These are phyloP conservation scores for Eurois occulta DNA, from an alignment of 2,888 invertebrate genomes.

Conservation along the genomic window DNA sequence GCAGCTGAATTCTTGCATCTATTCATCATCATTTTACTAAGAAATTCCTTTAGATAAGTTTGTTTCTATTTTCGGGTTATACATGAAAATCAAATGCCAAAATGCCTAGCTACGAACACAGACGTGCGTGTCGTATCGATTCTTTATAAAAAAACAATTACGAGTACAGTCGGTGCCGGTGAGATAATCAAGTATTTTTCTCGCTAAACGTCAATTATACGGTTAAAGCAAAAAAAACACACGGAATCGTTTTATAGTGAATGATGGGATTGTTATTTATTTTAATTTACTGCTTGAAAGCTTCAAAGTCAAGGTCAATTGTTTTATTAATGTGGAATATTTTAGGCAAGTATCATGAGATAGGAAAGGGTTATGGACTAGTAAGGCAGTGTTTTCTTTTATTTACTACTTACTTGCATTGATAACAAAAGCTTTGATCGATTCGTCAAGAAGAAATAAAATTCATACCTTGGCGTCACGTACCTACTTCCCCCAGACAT, in stretches of 20 bases:
- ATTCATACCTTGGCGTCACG: neutral
- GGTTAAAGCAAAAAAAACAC: constrained; percentile 31
- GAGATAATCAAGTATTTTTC: constrained; percentile 48
- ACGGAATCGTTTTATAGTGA: constrained; percentile 10
- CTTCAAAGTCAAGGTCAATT: constrained; percentile 40
- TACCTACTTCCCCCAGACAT: too few relatives aligned
- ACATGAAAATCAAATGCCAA: neutral
- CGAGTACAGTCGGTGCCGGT: constrained; percentile 25
- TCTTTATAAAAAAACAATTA: constrained; percentile 33
- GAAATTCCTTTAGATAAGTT: neutral
- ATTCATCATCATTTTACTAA: neutral
- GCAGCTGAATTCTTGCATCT: neutral
- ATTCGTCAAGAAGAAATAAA: neutral
- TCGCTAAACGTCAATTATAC: constrained; percentile 47
- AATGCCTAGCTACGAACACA: neutral
- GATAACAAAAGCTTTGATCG: neutral
- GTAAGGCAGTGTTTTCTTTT: neutral
- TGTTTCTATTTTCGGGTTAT: neutral
- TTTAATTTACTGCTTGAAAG: constrained; percentile 4
- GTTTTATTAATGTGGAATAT: neutral
- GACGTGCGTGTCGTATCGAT: constrained; percentile 40
- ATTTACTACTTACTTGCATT: neutral
- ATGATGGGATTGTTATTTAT: constrained; percentile 7
- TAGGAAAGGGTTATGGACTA: neutral
- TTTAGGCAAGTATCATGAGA: neutral